Base-by-base conservation (phyloP, 2,113 vertebrate species). In the Gnathonemus longibarbis region DNA sequence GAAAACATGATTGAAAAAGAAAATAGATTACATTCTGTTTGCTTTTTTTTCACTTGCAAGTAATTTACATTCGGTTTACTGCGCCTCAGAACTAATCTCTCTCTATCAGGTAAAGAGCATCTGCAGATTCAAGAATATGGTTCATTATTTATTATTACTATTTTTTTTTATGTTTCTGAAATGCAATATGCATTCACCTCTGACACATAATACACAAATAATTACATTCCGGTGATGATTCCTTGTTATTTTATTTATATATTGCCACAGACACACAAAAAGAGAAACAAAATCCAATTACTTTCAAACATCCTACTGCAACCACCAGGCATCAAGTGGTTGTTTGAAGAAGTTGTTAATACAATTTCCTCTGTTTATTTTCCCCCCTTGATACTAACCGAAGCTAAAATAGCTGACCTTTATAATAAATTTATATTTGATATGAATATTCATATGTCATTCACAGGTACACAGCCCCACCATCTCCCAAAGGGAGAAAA, bases 251-350 rank as follows among this genome's bases (percentile, higher is more conserved):
- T 80, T 84, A 31, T 77, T 19, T 56, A 11, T 84, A 9, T 83
- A 21, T 31, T 84, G 7, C 80, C 53, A 15, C 31, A 45, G 77
- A 58, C 49, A 89, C 11, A 21, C 21, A 56, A 80, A 62, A 45
- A 58, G 21, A 56, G 80, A 84, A 89, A 58, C 49, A 27, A 21
- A 84, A 89, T 84, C 77, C 89, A 89, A 84, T 84, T 89, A 89
- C 77, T 85, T 52, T 62, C 45, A 74, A 52, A 85, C 89, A 48
- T 77, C 48, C 11, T 31, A 31, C 24, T 77, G n/a, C 19, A 74
- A 89, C 39, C 24, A 35, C 17, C 42, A 74, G 66, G 45, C 45
- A 77, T 62, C 53, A 85, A 62, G 35, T 84, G 56, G 42, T 5
- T 24, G 50, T 83, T 39, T 84, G 48, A 84, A 39, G 19, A 46